phyloP scores from a whole-genome alignment of 2,797 vertebrate species.

The Sphenodon punctatus region DNA sequence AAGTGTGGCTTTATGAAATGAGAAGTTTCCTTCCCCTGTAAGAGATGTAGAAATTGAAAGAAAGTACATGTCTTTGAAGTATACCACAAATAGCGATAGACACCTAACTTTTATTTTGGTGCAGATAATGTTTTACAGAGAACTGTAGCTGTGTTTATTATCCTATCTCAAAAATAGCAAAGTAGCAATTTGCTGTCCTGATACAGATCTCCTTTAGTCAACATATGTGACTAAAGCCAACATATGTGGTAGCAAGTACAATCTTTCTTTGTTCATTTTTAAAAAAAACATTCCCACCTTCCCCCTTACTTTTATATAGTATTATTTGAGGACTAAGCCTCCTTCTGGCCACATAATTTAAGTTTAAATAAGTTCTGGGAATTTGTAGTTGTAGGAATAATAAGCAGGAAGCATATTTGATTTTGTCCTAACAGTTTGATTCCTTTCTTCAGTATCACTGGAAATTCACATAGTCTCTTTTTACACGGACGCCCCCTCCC shows the following conservation, averaged over 20 bases:
- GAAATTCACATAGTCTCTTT: too few relatives aligned
- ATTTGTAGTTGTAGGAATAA: too few relatives aligned
- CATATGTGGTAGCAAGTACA: background rate
- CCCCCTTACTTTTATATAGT: too few relatives aligned
- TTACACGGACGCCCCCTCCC: too few relatives aligned
- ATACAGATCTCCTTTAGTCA: conserved; percentile 29
- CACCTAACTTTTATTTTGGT: conserved; percentile 42
- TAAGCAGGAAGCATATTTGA: too few relatives aligned
- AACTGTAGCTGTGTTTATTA: conserved; percentile 19
- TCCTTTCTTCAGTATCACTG: too few relatives aligned
- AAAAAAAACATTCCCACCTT: too few relatives aligned
- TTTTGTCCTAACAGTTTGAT: too few relatives aligned
- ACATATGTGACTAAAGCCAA: background rate
- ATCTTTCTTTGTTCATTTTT: too few relatives aligned
- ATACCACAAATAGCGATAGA: background rate
- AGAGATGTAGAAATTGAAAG: background rate
- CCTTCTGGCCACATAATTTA: too few relatives aligned
- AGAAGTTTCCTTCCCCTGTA: conserved; percentile 1
- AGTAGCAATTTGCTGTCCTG: conserved; percentile 6
- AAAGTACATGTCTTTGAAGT: conserved; percentile 2
- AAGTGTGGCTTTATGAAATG: background rate
- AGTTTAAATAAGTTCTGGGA: too few relatives aligned
- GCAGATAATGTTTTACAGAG: conserved; percentile 24
- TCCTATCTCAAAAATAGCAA: background rate
- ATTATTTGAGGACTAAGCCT: too few relatives aligned